Evolutionary conservation across 2,888 invertebrate genomes (phyloP), one percentile per base, ranked within the genome.

Genomic region (Nomada ruficornis): DNA sequence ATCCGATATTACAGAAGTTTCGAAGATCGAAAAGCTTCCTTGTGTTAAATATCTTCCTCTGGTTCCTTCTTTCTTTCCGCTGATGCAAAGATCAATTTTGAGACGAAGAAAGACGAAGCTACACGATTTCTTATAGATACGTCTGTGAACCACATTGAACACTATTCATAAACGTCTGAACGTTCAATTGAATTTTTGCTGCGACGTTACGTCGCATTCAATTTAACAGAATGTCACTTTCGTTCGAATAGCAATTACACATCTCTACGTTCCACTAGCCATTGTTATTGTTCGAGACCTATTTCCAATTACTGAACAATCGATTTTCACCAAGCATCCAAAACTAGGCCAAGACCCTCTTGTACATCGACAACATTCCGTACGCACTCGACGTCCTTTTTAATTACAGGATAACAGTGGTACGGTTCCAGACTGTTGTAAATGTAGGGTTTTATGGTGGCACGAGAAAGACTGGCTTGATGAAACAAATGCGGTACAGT

Each of bases 401-500:
- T 55, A 67, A 68, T 55, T 62, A 18, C 55, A n/a, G 47, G 9
- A 15, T 13, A 63, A 44, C 42, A 26, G 20, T 4, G 15, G 18
- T 29, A 20, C 29, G 18, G 29, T 57, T 20, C 11, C 15, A 47
- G 47, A 10, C 36, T 11, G 23, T 44, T 20, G 44, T 20, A 11
- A 0, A 10, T n/a, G 71, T 42, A 23, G 23, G 18, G 26, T 47
- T 57, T 50, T 42, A 47, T 0, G 44, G 64, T n/a, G 23, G 60
- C 69, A 57, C 26, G 54, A 36, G 11, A 26, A 54, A 54, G 5
- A 36, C 29, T 11, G 23, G 18, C 23, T 15, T 65, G 76, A 72
- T 60, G 50, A 60, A 62, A 64, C 44, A 55, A 73, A 73, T 64
- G 65, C 62, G 65, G 57, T 13, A 29, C 57, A 57, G 42, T 36